Evolutionary conservation across 2,888 invertebrate species (phyloP), one percentile per base, ranked within the genome.

Genomic region (Sphecodes monilicornis): DNA sequence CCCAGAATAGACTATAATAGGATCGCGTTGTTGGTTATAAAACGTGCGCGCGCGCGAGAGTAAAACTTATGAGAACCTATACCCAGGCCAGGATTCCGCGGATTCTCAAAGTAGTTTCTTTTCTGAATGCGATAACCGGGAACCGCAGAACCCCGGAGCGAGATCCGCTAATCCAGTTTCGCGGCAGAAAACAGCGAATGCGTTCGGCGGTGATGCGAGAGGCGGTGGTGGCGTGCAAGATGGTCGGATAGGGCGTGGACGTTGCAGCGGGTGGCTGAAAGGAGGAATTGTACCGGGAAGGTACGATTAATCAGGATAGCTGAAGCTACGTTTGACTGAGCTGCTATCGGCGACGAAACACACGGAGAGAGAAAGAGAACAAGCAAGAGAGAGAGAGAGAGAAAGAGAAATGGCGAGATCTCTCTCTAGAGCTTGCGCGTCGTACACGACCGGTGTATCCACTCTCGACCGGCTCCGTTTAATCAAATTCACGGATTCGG

Each of bases 271-370:
- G 13, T 57, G 57, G 57, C 5, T 57, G 26, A 26, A 57, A 26
- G 57, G 57, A 57, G 57, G 68, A 70, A 6, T n/a, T 60, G 60
- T 39, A 32, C 50, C 32, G 32, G 26, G 43, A 32, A 77, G n/a
- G 74, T 71, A 46, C 66, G 84, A 82, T 78, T 84, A 78, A 84
- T 84, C 84, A 68, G 77, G 77, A 82, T 77, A 57, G 82, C 41
- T 32, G 66, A 26, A 75, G 32, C 69, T 41, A 50, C 39, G 60
- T 57, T 78, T 72, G 68, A 57, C 72, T 78, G 73, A 54, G 75
- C 54, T 41, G 26, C 46, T n/a, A 26, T 26, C 39, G 43, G 50
- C 39, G 73, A 50, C 41, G 39, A n/a, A 66, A 54, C 16, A 26
- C 18, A 26, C 39, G 16, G 43, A 13, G 57, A 6, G 22, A 46